phyloP scores from a whole-genome alignment of 2,113 vertebrate genomes.

The Grus americana region DNA sequence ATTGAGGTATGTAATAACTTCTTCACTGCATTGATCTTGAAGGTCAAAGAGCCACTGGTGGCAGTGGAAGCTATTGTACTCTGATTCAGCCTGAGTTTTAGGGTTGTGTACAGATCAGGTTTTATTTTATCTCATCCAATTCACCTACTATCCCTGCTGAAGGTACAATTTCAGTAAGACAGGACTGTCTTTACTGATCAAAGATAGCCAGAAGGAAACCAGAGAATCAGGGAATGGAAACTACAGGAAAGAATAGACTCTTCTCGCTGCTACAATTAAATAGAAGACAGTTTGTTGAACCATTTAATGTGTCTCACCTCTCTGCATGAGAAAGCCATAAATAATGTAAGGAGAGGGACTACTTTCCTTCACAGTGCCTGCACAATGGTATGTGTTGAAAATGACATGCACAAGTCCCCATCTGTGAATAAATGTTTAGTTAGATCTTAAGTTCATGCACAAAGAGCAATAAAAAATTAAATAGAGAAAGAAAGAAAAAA shows the following conservation, averaged over 20 bases:
- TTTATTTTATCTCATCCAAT: constrained; percentile 16
- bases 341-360: constrained; percentile 39
- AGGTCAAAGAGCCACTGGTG: background rate
- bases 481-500: background rate
- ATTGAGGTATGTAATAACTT: background rate
- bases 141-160: background rate
- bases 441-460: background rate
- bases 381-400: constrained; percentile 10
- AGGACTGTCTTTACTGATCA: constrained; percentile 13
- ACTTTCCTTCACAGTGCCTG: background rate
- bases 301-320: constrained; percentile 42
- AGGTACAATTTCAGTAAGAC: constrained; percentile 21
- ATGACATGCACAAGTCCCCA: background rate
- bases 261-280: constrained; percentile 46
- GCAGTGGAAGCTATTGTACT: background rate
- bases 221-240: background rate
- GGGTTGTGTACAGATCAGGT: background rate
- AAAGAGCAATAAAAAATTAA: background rate
- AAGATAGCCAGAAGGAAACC: background rate
- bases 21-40: background rate
- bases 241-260: constrained; percentile 1
- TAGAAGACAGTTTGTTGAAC: constrained; percentile 47
- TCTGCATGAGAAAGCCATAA: constrained; percentile 40
- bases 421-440: constrained; percentile 1
- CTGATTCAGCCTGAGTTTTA: background rate